Evolutionary conservation across 2,797 vertebrate genomes (phyloP).

Genomic region (Zenarchopterus dispar): DNA sequence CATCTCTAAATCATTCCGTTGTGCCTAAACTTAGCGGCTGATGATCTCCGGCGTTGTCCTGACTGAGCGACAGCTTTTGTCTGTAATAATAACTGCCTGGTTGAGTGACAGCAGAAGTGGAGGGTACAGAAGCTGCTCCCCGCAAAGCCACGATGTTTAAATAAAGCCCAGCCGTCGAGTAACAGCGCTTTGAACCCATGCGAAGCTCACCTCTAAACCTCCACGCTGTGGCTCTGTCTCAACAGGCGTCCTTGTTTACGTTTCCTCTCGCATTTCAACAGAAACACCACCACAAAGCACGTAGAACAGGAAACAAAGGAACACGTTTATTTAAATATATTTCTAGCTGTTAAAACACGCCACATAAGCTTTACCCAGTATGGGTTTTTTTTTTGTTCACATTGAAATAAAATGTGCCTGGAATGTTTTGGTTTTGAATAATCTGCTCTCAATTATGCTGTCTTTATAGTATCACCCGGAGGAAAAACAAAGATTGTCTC

Average conservation of each 20-base stretch:
- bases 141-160: conserved; percentile 54
- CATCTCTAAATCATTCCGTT: conserved; percentile 20
- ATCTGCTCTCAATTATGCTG: conserved; percentile 47
- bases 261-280: conserved; percentile 29
- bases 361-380: conserved; percentile 20
- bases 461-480: conserved; percentile 39
- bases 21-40: conserved; percentile 51
- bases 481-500: conserved; percentile 22
- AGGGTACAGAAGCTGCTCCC: conserved; percentile 13
- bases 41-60: conserved; percentile 30
- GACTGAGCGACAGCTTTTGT: conserved; percentile 57
- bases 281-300: not conserved
- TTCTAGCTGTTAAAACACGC: conserved; percentile 25
- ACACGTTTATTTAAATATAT: not conserved
- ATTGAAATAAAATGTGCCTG: conserved; percentile 42
- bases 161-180: conserved; percentile 42
- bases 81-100: conserved; percentile 42
- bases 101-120: conserved; percentile 34
- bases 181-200: conserved; percentile 59
- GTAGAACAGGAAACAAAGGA: not conserved
- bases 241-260: conserved; percentile 63
- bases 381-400: not conserved
- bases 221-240: conserved; percentile 33
- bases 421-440: conserved; percentile 57
- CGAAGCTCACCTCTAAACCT: conserved; percentile 62